Percentiles rank a stretch among this genome's conserved stretches.
Evolutionary conservation across 2,797 vertebrate genomes (phyloP).

Genomic region (Danio aesculapii): DNA sequence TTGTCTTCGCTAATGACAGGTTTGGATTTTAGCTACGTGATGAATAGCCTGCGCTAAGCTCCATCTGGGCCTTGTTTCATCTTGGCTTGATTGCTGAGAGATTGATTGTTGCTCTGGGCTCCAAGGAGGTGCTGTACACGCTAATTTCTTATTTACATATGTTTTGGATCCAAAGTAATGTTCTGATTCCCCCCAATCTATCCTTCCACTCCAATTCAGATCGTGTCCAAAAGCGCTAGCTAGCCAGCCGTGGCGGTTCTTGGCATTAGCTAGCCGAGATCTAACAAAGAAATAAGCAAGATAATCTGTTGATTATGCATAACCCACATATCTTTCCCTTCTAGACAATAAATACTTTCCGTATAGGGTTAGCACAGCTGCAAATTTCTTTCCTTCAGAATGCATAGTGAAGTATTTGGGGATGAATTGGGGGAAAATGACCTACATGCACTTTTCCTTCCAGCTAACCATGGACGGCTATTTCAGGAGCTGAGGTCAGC

Average conservation of each 20-base stretch:
- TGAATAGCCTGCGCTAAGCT: neutral
- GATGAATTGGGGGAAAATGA: constrained; percentile 25
- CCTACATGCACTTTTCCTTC: constrained; percentile 24
- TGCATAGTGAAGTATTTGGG: neutral
- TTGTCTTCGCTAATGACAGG: constrained; percentile 11
- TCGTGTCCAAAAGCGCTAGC: constrained; percentile 17
- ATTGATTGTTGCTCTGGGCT: constrained; percentile 37
- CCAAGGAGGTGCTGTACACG: constrained; percentile 7
- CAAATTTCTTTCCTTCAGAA: neutral
- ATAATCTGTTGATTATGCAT: constrained; percentile 26
- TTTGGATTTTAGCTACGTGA: constrained; percentile 28
- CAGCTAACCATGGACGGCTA: constrained; percentile 42
- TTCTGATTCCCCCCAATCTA: constrained; percentile 21
- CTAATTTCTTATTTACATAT: constrained; percentile 45
- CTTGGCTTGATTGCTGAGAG: constrained; percentile 16
- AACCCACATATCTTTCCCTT: neutral
- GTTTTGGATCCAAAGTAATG: constrained; percentile 30
- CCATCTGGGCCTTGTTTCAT: constrained; percentile 36
- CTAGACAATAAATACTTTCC: constrained; percentile 5
- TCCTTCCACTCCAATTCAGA: constrained; percentile 10
- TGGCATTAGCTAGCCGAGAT: neutral
- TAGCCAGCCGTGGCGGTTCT: neutral
- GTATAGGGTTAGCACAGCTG: neutral
- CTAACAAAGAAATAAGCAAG: neutral
- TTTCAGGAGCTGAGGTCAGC: constrained; percentile 49